phyloP scores from a whole-genome alignment of 2,888 invertebrate species.

The Nymphalis c-album region DNA sequence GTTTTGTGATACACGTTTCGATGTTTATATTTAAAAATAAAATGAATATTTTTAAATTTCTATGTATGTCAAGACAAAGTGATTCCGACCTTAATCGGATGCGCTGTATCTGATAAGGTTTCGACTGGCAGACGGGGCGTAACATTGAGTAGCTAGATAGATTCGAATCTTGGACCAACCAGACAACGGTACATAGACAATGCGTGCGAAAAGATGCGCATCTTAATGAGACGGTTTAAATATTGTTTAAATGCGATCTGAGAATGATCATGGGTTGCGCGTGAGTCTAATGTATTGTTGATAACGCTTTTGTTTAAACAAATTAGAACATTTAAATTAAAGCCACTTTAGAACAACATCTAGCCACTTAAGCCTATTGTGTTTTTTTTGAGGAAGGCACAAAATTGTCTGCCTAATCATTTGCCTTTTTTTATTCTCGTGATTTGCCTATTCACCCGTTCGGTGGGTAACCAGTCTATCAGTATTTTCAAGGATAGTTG shows the following conservation, averaged over 20 bases:
- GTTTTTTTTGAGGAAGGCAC: not conserved
- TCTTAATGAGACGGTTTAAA: constrained; percentile 59
- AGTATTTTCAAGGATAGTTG: no score
- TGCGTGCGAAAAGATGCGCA: constrained; percentile 52
- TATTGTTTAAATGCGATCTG: constrained; percentile 51
- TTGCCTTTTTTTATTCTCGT: no score
- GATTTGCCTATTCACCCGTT: not conserved
- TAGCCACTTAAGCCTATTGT: not conserved
- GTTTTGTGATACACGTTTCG: no score
- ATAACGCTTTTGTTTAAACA: constrained; percentile 30
- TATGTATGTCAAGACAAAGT: not conserved
- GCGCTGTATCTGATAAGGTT: constrained; percentile 31
- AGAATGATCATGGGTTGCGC: constrained; percentile 39
- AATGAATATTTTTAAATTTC: not conserved
- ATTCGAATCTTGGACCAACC: constrained; percentile 34
- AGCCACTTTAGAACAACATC: not conserved
- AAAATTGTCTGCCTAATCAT: no score
- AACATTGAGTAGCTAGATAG: constrained; percentile 36
- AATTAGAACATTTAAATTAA: not conserved
- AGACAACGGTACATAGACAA: constrained; percentile 45
- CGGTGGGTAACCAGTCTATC: no score
- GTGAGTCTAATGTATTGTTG: constrained; percentile 39
- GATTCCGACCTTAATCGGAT: constrained; percentile 19
- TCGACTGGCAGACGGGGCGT: constrained; percentile 35
- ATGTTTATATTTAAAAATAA: not conserved